Base-by-base conservation (phyloP, 2,888 invertebrate genomes). In the Cistogaster globosa region DNA sequence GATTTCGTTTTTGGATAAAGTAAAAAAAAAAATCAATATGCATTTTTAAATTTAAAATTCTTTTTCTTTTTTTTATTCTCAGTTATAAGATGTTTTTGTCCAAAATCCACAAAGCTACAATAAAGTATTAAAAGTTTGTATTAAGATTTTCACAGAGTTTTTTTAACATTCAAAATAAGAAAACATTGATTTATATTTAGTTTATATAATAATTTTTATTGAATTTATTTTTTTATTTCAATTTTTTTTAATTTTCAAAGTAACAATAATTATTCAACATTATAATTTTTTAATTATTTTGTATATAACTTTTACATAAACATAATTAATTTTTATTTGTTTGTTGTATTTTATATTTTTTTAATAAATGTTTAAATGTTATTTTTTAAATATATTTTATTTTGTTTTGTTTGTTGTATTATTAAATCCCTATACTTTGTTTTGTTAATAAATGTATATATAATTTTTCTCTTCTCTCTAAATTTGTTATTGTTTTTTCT, bases 211-310 rank as follows among this genome's bases (percentile, higher is more conserved):
- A 81, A 82, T 85, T 85, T 84, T 85, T 85, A 85, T 85, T 85
- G 85, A 82, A 82, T 85, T 85, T 65, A 82, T 85, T 68, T 85
- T 83, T 86, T 88, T 67, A 82, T 83, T 85, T 53, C 79, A 81
- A 84, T 88, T 87, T 88, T 42, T 87, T 90, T 89, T 88, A 91
- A 89, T 91, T 90, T 90, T 91, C 91, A 90, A 91, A 90, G 90
- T 90, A 90, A 90, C 90, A 90, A 90, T 90, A 90, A 91, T 89
- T 89, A 90, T 89, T 90, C 89, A 90, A 90, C 90, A 89, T 88
- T 89, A 88, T 89, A 88, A 86, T 86, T 88, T 88, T 86, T 84
- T 85, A 63, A 78, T 85, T 87, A 38, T 85, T 82, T 86, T 88
- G 83, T 82, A 82, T 84, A 84, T 86, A 77, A 82, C 85, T 85